Percentiles rank a stretch among this genome's conserved stretches.
Evolutionary conservation across 2,888 invertebrate genomes (phyloP).

Genomic region (Allolobophora icterica): DNA sequence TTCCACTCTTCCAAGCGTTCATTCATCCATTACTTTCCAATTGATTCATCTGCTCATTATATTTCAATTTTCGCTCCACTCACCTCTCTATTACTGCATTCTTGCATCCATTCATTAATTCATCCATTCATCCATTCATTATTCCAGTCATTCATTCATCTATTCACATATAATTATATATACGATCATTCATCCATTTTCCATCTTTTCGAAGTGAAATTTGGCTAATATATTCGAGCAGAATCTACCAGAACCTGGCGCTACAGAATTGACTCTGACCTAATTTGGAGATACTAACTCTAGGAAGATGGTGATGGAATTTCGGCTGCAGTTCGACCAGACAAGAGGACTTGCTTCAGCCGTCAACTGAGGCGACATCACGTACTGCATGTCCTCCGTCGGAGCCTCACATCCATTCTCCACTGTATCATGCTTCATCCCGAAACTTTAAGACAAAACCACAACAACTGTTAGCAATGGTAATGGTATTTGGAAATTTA

Average conservation of each 20-base stretch:
- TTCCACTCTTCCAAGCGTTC: not conserved
- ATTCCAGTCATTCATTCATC: no score
- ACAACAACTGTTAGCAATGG: not conserved
- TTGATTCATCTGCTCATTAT: no score
- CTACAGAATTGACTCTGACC: not conserved
- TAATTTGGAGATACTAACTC: slow-evolving; percentile 72
- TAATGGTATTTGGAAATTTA: no score
- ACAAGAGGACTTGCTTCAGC: slow-evolving; percentile 80
- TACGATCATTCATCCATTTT: not conserved
- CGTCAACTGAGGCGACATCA: slow-evolving; percentile 88
- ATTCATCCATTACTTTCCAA: not conserved
- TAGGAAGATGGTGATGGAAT: slow-evolving; percentile 85
- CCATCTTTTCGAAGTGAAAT: not conserved
- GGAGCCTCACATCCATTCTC: slow-evolving; percentile 81
- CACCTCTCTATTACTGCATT: not conserved
- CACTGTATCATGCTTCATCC: slow-evolving; percentile 86
- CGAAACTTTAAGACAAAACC: slow-evolving; percentile 69
- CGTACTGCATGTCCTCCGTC: slow-evolving; percentile 71
- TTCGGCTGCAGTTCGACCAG: slow-evolving; percentile 88
- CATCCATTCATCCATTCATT: no score
- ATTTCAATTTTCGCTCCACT: no score
- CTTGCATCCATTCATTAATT: no score
- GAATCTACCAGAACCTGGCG: not conserved
- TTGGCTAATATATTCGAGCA: not conserved
- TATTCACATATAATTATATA: no score